A percentile compares a stretch with the other conserved stretches of the same genome.
Conservation (phyloP, 2,888 invertebrate genomes). For the Watsonalla binaria region DNA sequence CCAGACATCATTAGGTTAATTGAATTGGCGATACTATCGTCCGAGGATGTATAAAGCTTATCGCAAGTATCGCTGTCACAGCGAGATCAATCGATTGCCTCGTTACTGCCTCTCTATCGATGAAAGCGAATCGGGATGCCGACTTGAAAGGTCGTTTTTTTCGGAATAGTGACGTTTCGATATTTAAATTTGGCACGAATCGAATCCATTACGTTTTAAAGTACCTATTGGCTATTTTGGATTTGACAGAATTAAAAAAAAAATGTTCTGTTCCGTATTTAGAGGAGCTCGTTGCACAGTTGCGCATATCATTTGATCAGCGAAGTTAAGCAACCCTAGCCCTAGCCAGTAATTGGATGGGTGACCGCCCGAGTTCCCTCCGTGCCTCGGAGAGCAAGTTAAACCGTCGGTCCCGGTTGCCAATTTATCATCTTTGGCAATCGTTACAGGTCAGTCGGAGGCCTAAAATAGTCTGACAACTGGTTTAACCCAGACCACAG, state of each 20-base stretch:
- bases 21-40: slow-evolving; percentile 60
- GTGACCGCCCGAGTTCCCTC: too few species aligned
- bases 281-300: too few species aligned
- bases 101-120: slow-evolving; percentile 34
- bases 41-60: slow-evolving; percentile 51
- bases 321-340: too few species aligned
- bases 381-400: too few species aligned
- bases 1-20: slow-evolving; percentile 62
- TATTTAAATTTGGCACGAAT: background rate
- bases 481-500: too few species aligned
- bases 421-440: too few species aligned
- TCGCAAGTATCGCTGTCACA: slow-evolving; percentile 55
- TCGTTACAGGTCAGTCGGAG: too few species aligned
- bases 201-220: background rate
- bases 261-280: too few species aligned
- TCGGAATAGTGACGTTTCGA: background rate
- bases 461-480: too few species aligned
- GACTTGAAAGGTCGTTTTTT: background rate
- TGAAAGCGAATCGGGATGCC: slow-evolving; percentile 1
- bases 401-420: too few species aligned
- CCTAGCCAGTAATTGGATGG: too few species aligned
- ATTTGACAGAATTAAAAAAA: background rate
- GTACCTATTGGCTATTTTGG: background rate
- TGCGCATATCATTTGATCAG: too few species aligned
- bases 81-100: slow-evolving; percentile 57